phyloP scores from a whole-genome alignment of 2,888 invertebrate genomes.

The Drosophila basisetae region DNA sequence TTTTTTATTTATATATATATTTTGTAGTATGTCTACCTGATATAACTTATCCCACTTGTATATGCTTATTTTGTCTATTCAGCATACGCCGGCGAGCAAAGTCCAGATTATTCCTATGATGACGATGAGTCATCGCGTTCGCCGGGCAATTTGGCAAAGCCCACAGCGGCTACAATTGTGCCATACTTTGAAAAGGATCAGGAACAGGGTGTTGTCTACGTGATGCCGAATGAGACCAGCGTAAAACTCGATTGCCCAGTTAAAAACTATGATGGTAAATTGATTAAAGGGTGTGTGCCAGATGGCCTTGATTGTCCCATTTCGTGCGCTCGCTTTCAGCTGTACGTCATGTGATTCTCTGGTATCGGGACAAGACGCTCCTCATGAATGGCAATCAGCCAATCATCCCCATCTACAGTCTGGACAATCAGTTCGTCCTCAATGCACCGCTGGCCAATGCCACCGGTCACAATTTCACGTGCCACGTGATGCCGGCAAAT shows the following conservation, averaged over 20 bases:
- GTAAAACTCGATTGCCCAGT: conserved; percentile 66
- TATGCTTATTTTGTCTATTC: neutral
- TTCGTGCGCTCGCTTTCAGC: conserved; percentile 27
- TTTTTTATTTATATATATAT: no score
- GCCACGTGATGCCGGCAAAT: conserved; percentile 39
- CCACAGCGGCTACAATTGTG: conserved; percentile 34
- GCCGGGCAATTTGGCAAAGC: conserved; percentile 59
- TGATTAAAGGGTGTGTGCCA: neutral
- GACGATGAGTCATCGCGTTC: conserved; percentile 49
- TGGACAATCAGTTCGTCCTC: conserved; percentile 51
- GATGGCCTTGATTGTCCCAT: neutral
- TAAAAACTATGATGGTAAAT: conserved; percentile 63
- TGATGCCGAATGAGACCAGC: conserved; percentile 31
- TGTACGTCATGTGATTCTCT: conserved; percentile 52
- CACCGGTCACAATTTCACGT: conserved; percentile 44
- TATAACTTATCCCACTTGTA: neutral
- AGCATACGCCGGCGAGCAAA: conserved; percentile 27
- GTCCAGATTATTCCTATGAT: conserved; percentile 36
- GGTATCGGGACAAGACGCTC: conserved; percentile 46
- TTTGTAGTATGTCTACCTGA: neutral
- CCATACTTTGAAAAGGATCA: conserved; percentile 64
- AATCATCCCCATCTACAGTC: conserved; percentile 22
- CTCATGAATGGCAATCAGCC: conserved; percentile 37
- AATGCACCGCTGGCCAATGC: conserved; percentile 54
- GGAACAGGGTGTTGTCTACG: conserved; percentile 33